Percentiles rank a stretch among this genome's conserved stretches.
Evolutionary conservation across 2,113 vertebrate species (phyloP).

Genomic region (Hyperopisus bebe): DNA sequence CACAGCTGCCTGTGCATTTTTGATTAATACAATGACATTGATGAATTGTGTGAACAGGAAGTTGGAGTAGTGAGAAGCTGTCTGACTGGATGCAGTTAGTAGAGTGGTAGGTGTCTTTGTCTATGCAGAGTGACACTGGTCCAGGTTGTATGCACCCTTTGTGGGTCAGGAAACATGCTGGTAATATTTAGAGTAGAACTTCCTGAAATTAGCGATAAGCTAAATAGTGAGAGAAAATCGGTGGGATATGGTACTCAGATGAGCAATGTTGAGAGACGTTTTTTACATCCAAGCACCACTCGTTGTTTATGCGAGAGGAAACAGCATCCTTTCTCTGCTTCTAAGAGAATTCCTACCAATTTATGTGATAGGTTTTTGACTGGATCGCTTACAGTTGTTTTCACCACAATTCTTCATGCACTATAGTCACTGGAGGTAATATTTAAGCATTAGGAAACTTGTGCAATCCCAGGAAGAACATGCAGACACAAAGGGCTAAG

Average conservation of each 20-base stretch:
- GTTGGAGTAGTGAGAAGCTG: neutral
- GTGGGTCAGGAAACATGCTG: neutral
- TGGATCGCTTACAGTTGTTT: neutral
- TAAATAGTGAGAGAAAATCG: neutral
- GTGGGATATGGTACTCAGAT: neutral
- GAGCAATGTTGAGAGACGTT: neutral
- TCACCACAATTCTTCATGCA: neutral
- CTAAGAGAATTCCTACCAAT: neutral
- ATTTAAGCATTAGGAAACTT: neutral
- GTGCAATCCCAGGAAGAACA: neutral
- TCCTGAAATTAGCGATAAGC: neutral
- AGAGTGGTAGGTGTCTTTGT: neutral
- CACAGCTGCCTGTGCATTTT: neutral
- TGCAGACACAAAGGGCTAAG: neutral
- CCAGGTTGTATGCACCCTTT: neutral
- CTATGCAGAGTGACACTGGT: neutral
- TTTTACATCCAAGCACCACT: neutral
- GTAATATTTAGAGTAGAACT: neutral
- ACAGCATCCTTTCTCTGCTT: neutral
- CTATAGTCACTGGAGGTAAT: neutral
- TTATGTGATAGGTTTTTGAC: neutral
- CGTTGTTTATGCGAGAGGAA: neutral
- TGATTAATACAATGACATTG: neutral
- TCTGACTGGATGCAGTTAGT: neutral
- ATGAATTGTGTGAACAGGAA: constrained; percentile 7